These are phyloP conservation scores for Oreochromis aureus DNA, from an alignment of 2,113 vertebrate species.

Conservation along the genomic window DNA sequence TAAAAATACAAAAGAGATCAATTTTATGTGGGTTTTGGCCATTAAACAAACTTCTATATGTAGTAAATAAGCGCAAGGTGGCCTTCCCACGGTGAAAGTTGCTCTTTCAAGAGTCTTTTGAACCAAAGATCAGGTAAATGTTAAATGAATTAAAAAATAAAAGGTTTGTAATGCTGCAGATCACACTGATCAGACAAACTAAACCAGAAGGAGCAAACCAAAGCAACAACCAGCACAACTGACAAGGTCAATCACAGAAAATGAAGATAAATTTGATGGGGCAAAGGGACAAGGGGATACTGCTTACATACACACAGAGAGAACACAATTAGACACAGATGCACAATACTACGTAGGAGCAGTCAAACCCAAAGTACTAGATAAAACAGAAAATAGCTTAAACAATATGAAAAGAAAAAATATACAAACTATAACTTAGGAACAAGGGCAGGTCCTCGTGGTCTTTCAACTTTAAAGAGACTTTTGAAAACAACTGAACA, in stretches of 20 bases:
- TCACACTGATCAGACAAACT: background rate
- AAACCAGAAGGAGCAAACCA: background rate
- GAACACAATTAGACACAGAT: background rate
- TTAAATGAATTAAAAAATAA: background rate
- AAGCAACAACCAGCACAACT: background rate
- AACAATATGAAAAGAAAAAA: background rate
- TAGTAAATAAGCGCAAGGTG: background rate
- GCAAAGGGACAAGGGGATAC: background rate
- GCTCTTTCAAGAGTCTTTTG: background rate
- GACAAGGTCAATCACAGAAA: background rate
- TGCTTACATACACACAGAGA: background rate
- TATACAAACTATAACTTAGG: background rate
- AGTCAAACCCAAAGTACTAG: background rate
- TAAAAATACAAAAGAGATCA: background rate
- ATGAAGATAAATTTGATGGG: background rate
- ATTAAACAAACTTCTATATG: background rate
- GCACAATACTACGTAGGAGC: background rate
- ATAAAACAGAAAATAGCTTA: background rate
- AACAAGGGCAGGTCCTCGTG: background rate
- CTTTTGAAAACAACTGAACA: background rate
- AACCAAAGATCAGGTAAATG: background rate
- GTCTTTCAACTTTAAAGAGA: background rate
- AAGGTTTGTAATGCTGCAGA: too few relatives aligned
- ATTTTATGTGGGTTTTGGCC: background rate
- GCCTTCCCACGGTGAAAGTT: background rate